Percentiles rank a stretch among this genome's conserved stretches.
Evolutionary conservation across 2,113 vertebrate genomes (phyloP).

Genomic region (Cacatua alba): DNA sequence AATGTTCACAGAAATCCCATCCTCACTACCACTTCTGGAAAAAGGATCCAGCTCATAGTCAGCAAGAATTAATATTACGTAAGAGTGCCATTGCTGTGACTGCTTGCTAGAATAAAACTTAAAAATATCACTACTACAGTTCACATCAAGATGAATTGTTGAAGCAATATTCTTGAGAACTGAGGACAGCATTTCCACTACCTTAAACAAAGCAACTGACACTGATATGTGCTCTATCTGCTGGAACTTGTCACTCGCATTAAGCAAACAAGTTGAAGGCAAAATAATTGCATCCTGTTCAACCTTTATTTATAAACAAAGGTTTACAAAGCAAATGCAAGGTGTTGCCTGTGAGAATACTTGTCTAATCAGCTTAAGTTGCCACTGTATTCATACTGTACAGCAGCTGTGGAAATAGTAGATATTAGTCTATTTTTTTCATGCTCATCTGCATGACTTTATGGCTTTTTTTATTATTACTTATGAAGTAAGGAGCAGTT

Average conservation of each 20-base stretch:
- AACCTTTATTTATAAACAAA: slow-evolving; percentile 29
- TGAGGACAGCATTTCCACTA: slow-evolving; percentile 17
- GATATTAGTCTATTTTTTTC: not conserved
- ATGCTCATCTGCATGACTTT: not conserved
- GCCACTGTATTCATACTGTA: not conserved
- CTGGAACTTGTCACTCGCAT: slow-evolving; percentile 40
- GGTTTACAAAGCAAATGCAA: not conserved
- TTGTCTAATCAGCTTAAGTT: slow-evolving; percentile 37
- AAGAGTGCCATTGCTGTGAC: not conserved
- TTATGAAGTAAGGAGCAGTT: not conserved
- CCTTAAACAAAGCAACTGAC: slow-evolving; percentile 36
- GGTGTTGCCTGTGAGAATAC: slow-evolving; percentile 2
- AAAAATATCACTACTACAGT: not conserved
- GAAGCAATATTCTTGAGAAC: slow-evolving; percentile 5
- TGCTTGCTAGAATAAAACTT: slow-evolving; percentile 28
- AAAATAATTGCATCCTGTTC: slow-evolving; percentile 56
- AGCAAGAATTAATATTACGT: not conserved
- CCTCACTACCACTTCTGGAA: not conserved
- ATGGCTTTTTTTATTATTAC: not conserved
- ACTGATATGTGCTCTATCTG: not conserved
- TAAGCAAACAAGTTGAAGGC: slow-evolving; percentile 19
- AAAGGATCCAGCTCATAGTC: not conserved
- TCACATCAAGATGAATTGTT: not conserved
- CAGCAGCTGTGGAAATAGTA: not conserved
- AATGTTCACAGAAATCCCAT: not conserved